A percentile compares a stretch with the other conserved stretches of the same genome.
phyloP scores from a whole-genome alignment of 2,888 invertebrate genomes.

The Elmis aenea region DNA sequence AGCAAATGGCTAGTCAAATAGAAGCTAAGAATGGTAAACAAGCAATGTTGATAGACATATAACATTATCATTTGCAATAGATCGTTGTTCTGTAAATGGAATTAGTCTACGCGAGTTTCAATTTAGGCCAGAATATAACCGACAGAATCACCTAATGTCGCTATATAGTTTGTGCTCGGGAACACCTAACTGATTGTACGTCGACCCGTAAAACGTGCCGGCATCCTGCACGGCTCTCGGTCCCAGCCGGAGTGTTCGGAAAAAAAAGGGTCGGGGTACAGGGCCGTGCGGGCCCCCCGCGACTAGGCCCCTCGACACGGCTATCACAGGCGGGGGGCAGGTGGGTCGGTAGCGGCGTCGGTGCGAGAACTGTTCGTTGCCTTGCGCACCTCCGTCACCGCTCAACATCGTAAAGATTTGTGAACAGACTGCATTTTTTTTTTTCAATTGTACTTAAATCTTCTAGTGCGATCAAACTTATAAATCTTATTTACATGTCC shows the following conservation, averaged over 20 bases:
- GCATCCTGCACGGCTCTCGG: conserved; percentile 21
- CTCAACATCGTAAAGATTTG: conserved; percentile 29
- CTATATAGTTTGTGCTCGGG: conserved; percentile 39
- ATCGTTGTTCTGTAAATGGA: conserved; percentile 50
- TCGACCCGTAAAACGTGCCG: conserved; percentile 23
- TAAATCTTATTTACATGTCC: conserved; percentile 43
- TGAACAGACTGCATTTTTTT: conserved; percentile 26
- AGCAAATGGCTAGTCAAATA: conserved; percentile 44
- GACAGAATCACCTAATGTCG: conserved; percentile 29
- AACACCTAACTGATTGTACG: conserved; percentile 32
- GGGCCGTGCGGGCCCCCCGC: conserved; percentile 24
- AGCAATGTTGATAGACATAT: conserved; percentile 45
- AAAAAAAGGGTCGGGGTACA: conserved; percentile 18
- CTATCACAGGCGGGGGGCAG: conserved; percentile 28
- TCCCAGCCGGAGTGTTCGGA: conserved; percentile 19
- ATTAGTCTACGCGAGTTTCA: conserved; percentile 49
- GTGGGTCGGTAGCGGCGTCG: conserved; percentile 17
- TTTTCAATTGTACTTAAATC: conserved; percentile 42
- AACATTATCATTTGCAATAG: conserved; percentile 43
- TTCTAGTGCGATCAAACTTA: conserved; percentile 38
- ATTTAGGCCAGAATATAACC: conserved; percentile 47
- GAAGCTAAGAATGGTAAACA: conserved; percentile 47
- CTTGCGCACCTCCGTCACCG: conserved; percentile 27
- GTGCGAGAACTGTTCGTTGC: conserved; percentile 23
- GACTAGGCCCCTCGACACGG: conserved; percentile 20